Conservation (phyloP, 2,888 invertebrate species). For the Noctuana brunneofusca region DNA sequence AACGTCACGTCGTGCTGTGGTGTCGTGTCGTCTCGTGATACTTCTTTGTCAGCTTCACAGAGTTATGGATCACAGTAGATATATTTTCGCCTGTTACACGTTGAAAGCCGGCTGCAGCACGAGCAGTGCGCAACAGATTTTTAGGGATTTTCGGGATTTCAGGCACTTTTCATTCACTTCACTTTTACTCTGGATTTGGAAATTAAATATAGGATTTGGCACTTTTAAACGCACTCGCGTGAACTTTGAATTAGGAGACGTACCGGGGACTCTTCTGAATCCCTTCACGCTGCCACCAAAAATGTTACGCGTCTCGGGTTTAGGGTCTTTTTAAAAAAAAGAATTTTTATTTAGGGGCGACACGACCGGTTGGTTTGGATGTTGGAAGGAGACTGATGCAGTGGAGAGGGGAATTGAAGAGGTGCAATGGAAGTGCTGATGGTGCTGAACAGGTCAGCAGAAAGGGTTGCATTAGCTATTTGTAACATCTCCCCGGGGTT, state of each 20-base stretch:
- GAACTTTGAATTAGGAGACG: background rate
- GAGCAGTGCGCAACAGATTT: background rate
- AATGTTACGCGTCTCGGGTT: slow-evolving; percentile 9
- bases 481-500: background rate
- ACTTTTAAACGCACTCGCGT: background rate
- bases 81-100: background rate
- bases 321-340: slow-evolving; percentile 1
- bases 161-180: background rate
- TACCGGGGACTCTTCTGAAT: slow-evolving; percentile 13
- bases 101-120: background rate
- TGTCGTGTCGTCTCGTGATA: background rate
- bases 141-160: background rate
- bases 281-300: slow-evolving; percentile 18
- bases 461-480: background rate
- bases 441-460: background rate
- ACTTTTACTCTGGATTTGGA: no score
- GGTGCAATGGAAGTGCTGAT: background rate
- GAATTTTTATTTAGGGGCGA: background rate
- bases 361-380: slow-evolving; percentile 5
- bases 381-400: background rate
- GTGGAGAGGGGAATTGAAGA: no score
- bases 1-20: background rate
- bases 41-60: no score
- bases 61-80: background rate
- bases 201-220: no score